Evolutionary conservation across 2,113 vertebrate species (phyloP).

Genomic region (Apaloderma vittatum): DNA sequence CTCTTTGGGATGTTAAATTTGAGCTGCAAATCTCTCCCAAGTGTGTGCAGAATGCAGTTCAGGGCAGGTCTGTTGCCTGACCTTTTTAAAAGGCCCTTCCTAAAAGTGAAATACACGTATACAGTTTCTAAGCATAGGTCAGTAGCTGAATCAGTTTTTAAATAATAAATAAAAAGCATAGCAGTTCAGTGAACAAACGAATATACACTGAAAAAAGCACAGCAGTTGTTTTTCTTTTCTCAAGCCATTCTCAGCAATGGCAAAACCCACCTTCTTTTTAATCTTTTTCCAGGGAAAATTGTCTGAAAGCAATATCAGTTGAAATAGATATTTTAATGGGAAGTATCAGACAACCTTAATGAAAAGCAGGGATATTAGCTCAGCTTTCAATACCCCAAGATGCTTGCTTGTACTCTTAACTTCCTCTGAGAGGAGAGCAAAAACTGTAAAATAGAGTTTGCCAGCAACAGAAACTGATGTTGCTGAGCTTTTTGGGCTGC

Average conservation of each 20-base stretch:
- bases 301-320: constrained; percentile 33
- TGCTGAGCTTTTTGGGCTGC: not conserved
- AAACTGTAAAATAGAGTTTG: not conserved
- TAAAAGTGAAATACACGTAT: not conserved
- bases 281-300: constrained; percentile 24
- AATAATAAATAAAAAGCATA: not conserved
- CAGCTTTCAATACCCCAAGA: constrained; percentile 27
- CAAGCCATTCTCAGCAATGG: not conserved
- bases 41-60: not conserved
- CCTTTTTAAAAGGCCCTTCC: not conserved
- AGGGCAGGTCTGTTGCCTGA: not conserved
- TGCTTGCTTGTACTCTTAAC: not conserved
- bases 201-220: not conserved
- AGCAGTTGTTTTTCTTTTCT: not conserved
- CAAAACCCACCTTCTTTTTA: constrained; percentile 22
- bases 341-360: constrained; percentile 39
- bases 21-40: constrained; percentile 24
- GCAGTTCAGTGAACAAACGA: not conserved
- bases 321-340: constrained; percentile 64
- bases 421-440: not conserved
- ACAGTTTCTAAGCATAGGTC: not conserved
- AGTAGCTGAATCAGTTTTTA: not conserved
- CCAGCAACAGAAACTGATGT: not conserved
- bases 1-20: not conserved
- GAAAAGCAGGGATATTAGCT: constrained; percentile 49